phyloP scores from a whole-genome alignment of 2,113 vertebrate species.

The Perca fluviatilis region DNA sequence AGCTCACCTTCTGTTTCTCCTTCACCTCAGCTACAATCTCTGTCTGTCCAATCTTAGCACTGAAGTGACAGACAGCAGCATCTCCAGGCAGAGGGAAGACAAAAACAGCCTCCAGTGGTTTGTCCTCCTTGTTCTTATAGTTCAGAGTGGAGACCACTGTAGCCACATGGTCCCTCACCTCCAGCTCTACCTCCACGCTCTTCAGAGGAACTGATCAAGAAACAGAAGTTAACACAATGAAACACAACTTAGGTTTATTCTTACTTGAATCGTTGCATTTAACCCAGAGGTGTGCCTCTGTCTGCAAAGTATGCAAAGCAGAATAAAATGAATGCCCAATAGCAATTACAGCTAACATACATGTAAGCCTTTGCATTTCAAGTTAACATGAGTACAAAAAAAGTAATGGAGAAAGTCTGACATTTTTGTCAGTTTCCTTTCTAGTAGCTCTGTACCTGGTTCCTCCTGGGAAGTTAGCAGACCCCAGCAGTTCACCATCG shows the following conservation, averaged over 20 bases:
- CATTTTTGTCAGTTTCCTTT: no score
- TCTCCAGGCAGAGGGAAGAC: conserved; percentile 89
- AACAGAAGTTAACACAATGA: no score
- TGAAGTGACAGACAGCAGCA: conserved; percentile 87
- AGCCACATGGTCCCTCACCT: conserved; percentile 86
- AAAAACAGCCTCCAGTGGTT: conserved; percentile 86
- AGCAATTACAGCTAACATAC: not conserved
- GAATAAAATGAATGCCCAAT: not conserved
- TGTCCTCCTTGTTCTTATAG: conserved; percentile 87
- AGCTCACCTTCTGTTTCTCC: conserved; percentile 84
- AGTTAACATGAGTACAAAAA: not conserved
- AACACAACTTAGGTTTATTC: no score
- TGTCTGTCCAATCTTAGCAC: conserved; percentile 83
- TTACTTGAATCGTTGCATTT: no score
- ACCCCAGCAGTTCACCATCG: not conserved
- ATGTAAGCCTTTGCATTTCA: not conserved
- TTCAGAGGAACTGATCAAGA: conserved; percentile 84
- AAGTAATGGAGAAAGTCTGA: no score
- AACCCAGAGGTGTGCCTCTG: no score
- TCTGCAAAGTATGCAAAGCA: no score
- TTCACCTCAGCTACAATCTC: conserved; percentile 85
- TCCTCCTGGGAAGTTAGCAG: not conserved
- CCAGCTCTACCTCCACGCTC: conserved; percentile 84
- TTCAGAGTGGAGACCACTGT: conserved; percentile 85
- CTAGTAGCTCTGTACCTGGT: not conserved